Percentiles rank a stretch among this genome's conserved stretches.
Evolutionary conservation across 2,113 vertebrate genomes (phyloP).

Genomic region (Cyprichromis sp.): DNA sequence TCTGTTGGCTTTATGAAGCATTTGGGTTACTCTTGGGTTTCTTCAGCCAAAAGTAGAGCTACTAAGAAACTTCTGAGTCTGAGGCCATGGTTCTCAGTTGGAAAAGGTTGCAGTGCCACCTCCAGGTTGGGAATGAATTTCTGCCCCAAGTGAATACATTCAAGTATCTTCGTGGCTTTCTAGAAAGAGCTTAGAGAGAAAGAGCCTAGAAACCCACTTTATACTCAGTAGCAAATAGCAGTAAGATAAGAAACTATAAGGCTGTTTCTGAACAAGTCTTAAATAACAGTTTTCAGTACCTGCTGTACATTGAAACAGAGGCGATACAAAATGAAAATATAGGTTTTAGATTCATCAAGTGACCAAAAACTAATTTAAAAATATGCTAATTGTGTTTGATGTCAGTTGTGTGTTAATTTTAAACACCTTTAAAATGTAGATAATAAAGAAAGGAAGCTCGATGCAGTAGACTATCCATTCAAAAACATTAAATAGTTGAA

Average conservation of each 20-base stretch:
- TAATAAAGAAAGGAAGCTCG: not conserved
- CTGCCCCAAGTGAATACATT: not conserved
- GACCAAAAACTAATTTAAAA: not conserved
- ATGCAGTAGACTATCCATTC: not conserved
- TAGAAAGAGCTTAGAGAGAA: not conserved
- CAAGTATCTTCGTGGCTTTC: fast-evolving
- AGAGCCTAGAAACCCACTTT: not conserved
- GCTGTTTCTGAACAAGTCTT: not conserved
- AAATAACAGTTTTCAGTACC: not conserved
- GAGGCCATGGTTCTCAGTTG: not conserved
- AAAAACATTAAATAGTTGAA: not conserved
- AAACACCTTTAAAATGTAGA: not conserved
- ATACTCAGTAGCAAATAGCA: not conserved
- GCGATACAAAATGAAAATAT: not conserved
- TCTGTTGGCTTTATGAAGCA: not conserved
- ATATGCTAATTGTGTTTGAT: not conserved
- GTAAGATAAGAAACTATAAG: not conserved
- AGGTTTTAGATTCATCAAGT: not conserved
- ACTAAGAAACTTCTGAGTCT: not conserved
- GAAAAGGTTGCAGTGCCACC: not conserved
- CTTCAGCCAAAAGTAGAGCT: fast-evolving
- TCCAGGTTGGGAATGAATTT: not conserved
- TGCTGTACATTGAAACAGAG: not conserved
- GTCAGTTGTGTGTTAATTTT: not conserved
- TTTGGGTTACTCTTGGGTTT: fast-evolving